Base-by-base conservation (phyloP, 1,140 invertebrate species). In the Pseudomyrmex cubaensis region DNA sequence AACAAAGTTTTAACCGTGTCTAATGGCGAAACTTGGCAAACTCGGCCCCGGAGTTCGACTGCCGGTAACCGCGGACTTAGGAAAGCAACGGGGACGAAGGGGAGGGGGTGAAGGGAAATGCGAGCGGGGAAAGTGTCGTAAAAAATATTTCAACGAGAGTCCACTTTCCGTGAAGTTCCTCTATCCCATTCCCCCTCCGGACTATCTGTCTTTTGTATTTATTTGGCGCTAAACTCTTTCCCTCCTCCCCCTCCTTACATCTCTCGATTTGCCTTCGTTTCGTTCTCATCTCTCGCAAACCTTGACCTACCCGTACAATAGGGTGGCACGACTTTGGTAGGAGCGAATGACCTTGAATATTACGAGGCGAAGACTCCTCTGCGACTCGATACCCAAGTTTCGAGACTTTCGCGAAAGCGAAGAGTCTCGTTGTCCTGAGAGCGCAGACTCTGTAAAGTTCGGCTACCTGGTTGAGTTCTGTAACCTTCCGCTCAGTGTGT, bases 1-100 rank as follows among this genome's bases (percentile, higher is more conserved):
- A 93, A 93, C 92, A 94, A 93, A 94, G 93, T 94, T 94, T 93
- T 92, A 93, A 93, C 91, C 91, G 91, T 93, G 89, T 92, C 92
- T 94, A 93, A 93, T 93, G 92, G 89, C 87, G 90, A 93, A 93
- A 93, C 92, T 93, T 93, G 92, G 90, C 90, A 82, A 92, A 92
- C 90, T 92, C 86, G 85, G 76, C 77, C 69, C 44, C 82, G 84
- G 91, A 92, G 92, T 93, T 93, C 90, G 90, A 88, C 91, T 90
- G 86, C 91, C 89, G 89, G 88, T 92, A 91, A 92, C 87, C 90
- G 89, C 87, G 90, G 77, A 88, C 85, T 85, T 66, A 85, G 86
- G 67, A 46, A 12, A 17, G 35, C 17, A 13, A 22, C 10, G 17
- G 69, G 54, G 22, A 22, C 67, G 85, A 86, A 85, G 85, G 85